Evolutionary conservation across 2,797 vertebrate species (phyloP).

Genomic region (Gallirallus australis): DNA sequence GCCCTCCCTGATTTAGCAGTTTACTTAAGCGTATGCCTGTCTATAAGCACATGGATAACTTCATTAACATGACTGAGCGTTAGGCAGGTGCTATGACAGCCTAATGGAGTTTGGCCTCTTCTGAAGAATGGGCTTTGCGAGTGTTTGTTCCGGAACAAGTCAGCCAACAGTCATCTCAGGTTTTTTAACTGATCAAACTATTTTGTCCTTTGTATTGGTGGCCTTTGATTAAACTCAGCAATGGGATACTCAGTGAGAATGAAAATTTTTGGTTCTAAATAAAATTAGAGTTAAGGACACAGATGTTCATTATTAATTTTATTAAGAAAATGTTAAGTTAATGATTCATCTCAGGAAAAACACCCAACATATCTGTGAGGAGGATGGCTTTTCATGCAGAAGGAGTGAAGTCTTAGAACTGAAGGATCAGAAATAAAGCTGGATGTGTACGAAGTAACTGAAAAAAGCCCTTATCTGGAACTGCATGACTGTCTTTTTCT

Average conservation of each 20-base stretch:
- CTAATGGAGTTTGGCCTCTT: slow-evolving; percentile 32
- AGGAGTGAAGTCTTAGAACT: background rate
- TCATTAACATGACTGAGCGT: slow-evolving; percentile 56
- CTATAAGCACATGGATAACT: slow-evolving; percentile 55
- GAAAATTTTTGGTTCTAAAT: background rate
- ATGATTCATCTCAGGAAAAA: background rate
- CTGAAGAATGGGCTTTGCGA: slow-evolving; percentile 29
- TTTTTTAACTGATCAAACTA: background rate
- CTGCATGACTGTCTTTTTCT: background rate
- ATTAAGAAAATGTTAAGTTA: background rate
- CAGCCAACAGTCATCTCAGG: background rate
- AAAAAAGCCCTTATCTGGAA: background rate
- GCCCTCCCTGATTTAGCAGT: slow-evolving; percentile 54
- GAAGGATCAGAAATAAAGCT: background rate
- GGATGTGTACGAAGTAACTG: background rate
- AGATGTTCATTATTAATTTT: background rate
- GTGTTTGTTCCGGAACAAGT: slow-evolving; percentile 38
- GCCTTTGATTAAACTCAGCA: background rate
- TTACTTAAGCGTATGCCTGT: slow-evolving; percentile 46
- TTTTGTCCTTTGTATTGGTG: background rate
- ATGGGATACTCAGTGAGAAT: background rate
- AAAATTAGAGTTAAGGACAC: background rate
- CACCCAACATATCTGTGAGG: background rate
- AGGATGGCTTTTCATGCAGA: background rate
- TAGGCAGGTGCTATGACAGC: slow-evolving; percentile 48